These are phyloP conservation scores for Clostera curtula DNA, from an alignment of 2,888 invertebrate species.

Conservation along the genomic window DNA sequence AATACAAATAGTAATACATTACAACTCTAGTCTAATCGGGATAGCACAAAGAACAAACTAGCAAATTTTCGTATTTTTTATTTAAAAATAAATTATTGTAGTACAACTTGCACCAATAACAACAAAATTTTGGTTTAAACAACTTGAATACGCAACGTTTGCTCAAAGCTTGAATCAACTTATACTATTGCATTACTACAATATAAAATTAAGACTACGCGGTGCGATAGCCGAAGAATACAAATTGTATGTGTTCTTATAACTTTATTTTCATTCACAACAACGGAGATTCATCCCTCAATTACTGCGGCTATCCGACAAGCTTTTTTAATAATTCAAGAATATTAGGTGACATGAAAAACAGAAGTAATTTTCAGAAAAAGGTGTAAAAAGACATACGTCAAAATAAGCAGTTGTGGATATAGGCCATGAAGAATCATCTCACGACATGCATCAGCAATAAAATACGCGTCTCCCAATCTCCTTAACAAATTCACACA, in stretches of 20 bases:
- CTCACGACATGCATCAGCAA: too few species aligned
- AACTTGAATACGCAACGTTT: conserved; percentile 62
- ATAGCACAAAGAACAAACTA: conserved; percentile 17
- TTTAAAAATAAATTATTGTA: conserved; percentile 74
- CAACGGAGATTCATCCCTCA: conserved; percentile 40
- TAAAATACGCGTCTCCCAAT: too few species aligned
- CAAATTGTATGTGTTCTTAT: conserved; percentile 24
- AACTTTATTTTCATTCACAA: conserved; percentile 33
- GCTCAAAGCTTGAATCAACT: conserved; percentile 58
- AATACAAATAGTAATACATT: neutral
- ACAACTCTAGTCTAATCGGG: neutral
- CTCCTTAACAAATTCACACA: conserved; percentile 13
- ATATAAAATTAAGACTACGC: conserved; percentile 48
- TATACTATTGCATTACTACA: conserved; percentile 44
- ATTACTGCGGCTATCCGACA: conserved; percentile 5
- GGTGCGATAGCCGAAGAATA: conserved; percentile 41
- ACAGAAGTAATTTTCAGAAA: too few species aligned
- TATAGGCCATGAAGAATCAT: too few species aligned
- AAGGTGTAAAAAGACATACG: too few species aligned
- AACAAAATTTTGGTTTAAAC: conserved; percentile 72
- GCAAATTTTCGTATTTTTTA: conserved; percentile 51
- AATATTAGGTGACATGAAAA: too few species aligned
- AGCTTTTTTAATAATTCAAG: neutral
- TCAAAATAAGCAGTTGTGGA: too few species aligned
- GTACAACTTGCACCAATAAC: conserved; percentile 73